Conservation (phyloP, 2,888 invertebrate species). For the Mythimna loreyi region DNA sequence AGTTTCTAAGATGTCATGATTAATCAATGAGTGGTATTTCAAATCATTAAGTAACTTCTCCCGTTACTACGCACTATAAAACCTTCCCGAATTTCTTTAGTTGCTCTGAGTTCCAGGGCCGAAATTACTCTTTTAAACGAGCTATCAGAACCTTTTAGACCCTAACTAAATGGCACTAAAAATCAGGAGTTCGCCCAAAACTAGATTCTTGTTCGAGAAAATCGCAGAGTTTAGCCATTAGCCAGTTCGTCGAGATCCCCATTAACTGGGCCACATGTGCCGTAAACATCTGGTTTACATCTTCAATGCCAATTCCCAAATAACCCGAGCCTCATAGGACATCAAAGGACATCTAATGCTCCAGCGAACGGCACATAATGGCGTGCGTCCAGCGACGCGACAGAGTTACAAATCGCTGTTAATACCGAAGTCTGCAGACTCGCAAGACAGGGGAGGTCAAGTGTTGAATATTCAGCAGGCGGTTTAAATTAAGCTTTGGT, state of each 20-base stretch:
- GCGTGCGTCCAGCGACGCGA: slow-evolving; percentile 53
- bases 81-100: too few species aligned
- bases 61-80: too few species aligned
- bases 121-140: too few species aligned
- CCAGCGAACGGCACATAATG: slow-evolving; percentile 48
- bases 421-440: slow-evolving; percentile 20
- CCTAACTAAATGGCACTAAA: not conserved
- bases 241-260: not conserved
- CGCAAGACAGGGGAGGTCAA: slow-evolving; percentile 42
- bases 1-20: too few species aligned
- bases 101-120: too few species aligned
- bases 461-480: slow-evolving; percentile 56
- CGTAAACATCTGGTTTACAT: slow-evolving; percentile 46
- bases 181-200: not conserved
- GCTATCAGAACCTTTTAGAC: too few species aligned
- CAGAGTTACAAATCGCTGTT: slow-evolving; percentile 61
- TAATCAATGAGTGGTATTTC: too few species aligned
- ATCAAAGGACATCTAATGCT: slow-evolving; percentile 55
- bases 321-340: slow-evolving; percentile 41
- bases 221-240: slow-evolving; percentile 6
- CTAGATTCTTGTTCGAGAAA: slow-evolving; percentile 10
- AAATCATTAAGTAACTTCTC: too few species aligned
- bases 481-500: slow-evolving; percentile 47
- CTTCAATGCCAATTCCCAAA: slow-evolving; percentile 45
- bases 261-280: slow-evolving; percentile 24